Conservation (phyloP, 2,888 invertebrate species). For the Diogma glabrata region DNA sequence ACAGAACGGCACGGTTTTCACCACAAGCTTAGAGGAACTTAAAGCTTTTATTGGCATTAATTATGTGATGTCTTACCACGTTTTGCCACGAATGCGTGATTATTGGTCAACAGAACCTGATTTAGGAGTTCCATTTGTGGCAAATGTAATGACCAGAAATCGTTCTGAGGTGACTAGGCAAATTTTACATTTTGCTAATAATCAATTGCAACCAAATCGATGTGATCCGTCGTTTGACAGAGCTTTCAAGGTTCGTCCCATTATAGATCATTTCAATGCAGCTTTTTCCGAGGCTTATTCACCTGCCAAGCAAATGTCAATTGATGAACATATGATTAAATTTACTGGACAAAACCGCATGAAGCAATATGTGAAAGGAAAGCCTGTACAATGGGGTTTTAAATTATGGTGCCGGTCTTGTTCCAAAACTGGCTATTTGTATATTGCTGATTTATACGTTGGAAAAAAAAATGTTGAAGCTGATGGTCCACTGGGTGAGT, state of each 20-base stretch:
- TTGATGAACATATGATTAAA: constrained; percentile 20
- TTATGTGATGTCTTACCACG: neutral
- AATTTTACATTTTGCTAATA: neutral
- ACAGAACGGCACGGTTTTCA: neutral
- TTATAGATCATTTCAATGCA: neutral
- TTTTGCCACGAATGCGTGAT: neutral
- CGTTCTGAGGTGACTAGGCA: neutral
- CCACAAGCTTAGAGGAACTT: neutral
- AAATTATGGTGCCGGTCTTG: constrained; percentile 20
- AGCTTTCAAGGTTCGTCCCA: neutral
- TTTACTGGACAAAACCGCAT: constrained; percentile 18
- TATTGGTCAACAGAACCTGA: neutral
- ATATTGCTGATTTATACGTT: constrained; percentile 11
- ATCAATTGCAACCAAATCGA: neutral
- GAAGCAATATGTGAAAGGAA: constrained; percentile 21
- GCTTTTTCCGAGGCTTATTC: constrained; percentile 11
- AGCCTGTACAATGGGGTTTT: constrained; percentile 20
- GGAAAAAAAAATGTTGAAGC: constrained; percentile 3
- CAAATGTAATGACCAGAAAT: neutral
- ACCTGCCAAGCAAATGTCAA: constrained; percentile 13
- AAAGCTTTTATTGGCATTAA: neutral
- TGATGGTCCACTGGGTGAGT: neutral
- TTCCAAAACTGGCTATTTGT: constrained; percentile 11
- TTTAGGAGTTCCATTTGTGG: neutral
- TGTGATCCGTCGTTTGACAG: neutral